Base-by-base conservation (phyloP, 2,113 vertebrate genomes). In the Dipodomys merriami region DNA sequence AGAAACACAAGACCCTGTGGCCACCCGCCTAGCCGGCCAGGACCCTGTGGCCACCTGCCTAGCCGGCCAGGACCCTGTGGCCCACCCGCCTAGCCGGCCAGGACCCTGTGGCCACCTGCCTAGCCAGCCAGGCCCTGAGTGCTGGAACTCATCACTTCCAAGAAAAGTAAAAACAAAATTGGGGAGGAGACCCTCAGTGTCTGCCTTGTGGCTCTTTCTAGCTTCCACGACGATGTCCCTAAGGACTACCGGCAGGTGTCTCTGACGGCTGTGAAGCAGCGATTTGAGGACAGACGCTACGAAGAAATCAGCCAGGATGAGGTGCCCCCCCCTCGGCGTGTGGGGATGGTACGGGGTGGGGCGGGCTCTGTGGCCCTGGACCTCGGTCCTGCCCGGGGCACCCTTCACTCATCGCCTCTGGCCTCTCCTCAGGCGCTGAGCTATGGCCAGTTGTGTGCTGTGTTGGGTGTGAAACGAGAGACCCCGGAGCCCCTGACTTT, bases 241-340 rank as follows among this genome's bases (percentile, higher is more conserved):
- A 99, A 98, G 97, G 99, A 99, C 96, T 99, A 99, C 69, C 98
- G 99, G 92, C 99, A 99, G 5, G 98, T 99, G 46, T 99, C 99
- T 69, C 98, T 99, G 71, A 99, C 98, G 0, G 99, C 99, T 0
- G 99, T 99, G 9, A 99, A 99, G 88, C 99, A 99, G 87, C 98
- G 99, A 53, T 99, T 99, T 94, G 99, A 99, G 96, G 99, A 99
- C 64, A 98, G 99, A 33, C 97, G 97, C 46, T 99, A 98, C 7
- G 98, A 98, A 39, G 98, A 98, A 86, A 99, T 99, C 96, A 98
- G 99, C 93, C 99, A 98, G 95, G 99, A 99, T 44, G 97, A 98
- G 98, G 99, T 99, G 88, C 29, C 18, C 23, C 76, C 22, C 33
- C 30, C 33, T 25, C 0, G 78, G 15, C 18, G 13, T 20, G 18